Percentiles rank a stretch among this genome's conserved stretches.
Conservation (phyloP, 2,113 vertebrate species). For the Pygoscelis antarcticus region DNA sequence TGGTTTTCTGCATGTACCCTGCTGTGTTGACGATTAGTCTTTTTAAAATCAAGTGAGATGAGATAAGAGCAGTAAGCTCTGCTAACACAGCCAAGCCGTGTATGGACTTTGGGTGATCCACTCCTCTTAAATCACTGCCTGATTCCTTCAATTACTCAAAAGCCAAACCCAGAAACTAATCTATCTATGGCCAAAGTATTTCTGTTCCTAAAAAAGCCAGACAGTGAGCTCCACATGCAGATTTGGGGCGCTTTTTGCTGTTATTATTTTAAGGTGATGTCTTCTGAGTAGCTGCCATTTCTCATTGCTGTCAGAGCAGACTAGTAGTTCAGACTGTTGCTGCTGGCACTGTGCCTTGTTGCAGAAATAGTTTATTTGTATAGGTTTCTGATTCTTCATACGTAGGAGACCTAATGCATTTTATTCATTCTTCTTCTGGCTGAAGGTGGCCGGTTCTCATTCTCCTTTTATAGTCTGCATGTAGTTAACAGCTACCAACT, state of each 20-base stretch:
- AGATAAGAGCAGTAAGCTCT: conserved; percentile 33
- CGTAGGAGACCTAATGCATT: conserved; percentile 41
- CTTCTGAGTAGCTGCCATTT: conserved; percentile 39
- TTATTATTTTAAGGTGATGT: conserved; percentile 37
- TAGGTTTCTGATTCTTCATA: conserved; percentile 52
- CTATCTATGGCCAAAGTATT: conserved; percentile 31
- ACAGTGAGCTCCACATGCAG: neutral
- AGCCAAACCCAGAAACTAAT: neutral
- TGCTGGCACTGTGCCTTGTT: conserved; percentile 46
- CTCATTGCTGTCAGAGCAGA: conserved; percentile 33
- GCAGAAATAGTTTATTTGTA: conserved; percentile 59
- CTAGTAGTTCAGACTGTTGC: conserved; percentile 12
- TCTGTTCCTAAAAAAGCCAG: neutral
- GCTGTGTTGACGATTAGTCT: neutral
- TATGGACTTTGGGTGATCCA: neutral
- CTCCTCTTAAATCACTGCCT: conserved; percentile 27
- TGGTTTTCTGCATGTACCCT: neutral
- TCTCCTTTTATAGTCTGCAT: conserved; percentile 58
- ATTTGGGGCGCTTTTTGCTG: neutral
- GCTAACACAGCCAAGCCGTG: neutral
- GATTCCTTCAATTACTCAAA: conserved; percentile 9
- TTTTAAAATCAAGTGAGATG: neutral
- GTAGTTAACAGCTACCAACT: conserved; percentile 54
- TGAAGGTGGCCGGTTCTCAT: conserved; percentile 38
- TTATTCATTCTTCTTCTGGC: conserved; percentile 58